Base-by-base conservation (phyloP, 2,797 vertebrate species). In the Macrochelys suwanniensis region DNA sequence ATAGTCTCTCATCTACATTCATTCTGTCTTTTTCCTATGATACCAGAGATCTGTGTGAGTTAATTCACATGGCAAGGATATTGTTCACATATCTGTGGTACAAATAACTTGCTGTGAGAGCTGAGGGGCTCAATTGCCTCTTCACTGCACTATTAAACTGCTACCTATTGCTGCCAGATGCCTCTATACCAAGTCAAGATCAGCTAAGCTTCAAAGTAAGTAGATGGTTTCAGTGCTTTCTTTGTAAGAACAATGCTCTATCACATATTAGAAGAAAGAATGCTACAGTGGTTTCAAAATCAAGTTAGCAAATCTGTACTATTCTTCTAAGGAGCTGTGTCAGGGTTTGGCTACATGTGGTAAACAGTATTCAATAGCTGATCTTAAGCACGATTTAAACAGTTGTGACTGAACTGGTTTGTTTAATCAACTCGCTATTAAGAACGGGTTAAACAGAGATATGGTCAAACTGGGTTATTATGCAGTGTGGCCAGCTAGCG, bases 31-130 rank as follows among this genome's bases (percentile, higher is more conserved):
- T 77, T 93, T 95, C 92, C 45, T 42, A 31, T 4, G 7, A 19
- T 61, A 76, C 76, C 79, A 93, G 19, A 91, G 42, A 89, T 81
- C 10, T 0, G 1, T 31, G 50, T 6, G 51, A 95, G n/a, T 57
- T 83, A 82, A 86, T 88, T 82, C 84, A 91, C 89, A 85, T 86
- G 33, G 80, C 37, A 81, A 37, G 15, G n/a, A 31, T 78, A 91
- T 59, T 4, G 25, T 89, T 92, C 84, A 87, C 33, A 71, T 80
- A 88, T 33, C 68, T 45, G 59, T 47, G 21, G 47, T 28, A 93
- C 19, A 71, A 71, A 71, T 42, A 71, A 71, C 21, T 71, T 42
- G 37, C 59, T 12, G 21, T 11, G 37, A 42, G 68, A 71, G 21
- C 21, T 11, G 5, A 85, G 54, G 85, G 92, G 82, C 57, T 71